phyloP scores from a whole-genome alignment of 2,113 vertebrate genomes.

The Solea senegalensis region DNA sequence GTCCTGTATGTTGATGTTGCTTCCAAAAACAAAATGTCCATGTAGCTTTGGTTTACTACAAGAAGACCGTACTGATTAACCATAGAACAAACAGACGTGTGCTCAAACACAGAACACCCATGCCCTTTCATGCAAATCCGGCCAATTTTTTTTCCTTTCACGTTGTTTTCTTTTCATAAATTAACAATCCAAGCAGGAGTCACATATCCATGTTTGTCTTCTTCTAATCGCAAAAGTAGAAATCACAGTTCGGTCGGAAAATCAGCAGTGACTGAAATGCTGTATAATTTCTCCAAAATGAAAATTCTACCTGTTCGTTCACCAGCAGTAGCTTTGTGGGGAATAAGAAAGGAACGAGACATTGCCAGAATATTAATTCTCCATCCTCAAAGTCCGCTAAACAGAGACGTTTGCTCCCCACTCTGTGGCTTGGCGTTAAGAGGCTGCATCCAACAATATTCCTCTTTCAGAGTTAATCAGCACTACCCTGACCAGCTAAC shows the following conservation, averaged over 20 bases:
- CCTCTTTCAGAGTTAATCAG: slow-evolving; percentile 72
- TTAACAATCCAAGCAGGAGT: slow-evolving; percentile 47
- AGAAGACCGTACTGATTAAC: slow-evolving; percentile 83
- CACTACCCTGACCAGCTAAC: slow-evolving; percentile 74
- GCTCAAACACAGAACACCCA: slow-evolving; percentile 10
- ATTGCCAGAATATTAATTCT: not conserved
- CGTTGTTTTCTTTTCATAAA: slow-evolving; percentile 51
- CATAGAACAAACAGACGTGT: slow-evolving; percentile 77
- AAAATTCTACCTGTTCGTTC: not conserved
- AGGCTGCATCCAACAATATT: slow-evolving; percentile 65
- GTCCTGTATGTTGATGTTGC: slow-evolving; percentile 33
- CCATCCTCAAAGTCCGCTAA: slow-evolving; percentile 4
- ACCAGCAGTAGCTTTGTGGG: not conserved
- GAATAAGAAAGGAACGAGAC: not conserved
- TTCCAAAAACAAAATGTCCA: slow-evolving; percentile 62
- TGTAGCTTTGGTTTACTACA: slow-evolving; percentile 73
- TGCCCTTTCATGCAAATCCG: slow-evolving; percentile 35
- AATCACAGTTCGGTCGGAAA: slow-evolving; percentile 6
- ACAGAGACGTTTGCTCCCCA: slow-evolving; percentile 10
- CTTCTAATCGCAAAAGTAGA: not conserved
- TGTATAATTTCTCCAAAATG: too few relatives aligned
- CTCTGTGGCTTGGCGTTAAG: slow-evolving; percentile 38
- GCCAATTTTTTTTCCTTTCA: slow-evolving; percentile 6
- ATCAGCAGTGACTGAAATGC: slow-evolving; percentile 21
- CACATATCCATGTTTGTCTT: not conserved